Evolutionary conservation across 2,113 vertebrate species (phyloP), one percentile per base, ranked within the genome.

Genomic region (Artemisiospiza belli): DNA sequence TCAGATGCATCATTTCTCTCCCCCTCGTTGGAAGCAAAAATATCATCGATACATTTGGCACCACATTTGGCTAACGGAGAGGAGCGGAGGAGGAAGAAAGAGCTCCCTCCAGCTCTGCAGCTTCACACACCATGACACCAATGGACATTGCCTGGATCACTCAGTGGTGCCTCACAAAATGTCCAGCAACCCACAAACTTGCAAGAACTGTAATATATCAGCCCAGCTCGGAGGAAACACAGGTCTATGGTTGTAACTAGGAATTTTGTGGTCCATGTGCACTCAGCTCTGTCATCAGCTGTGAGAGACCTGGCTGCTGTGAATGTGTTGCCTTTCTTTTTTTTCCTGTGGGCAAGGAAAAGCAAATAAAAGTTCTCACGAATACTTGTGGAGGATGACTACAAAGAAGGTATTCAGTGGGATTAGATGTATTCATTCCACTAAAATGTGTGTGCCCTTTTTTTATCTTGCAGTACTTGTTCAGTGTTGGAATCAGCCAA

Each of bases 41-140:
- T 18, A 30, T 54, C 27, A 54, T 30, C 6, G 4, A 11, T 30
- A 54, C 2, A 0, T 73, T 90, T 74, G 81, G 35, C 47, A 55
- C 10, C 1, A 1, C 18, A 39, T 86, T 74, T 0, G 3, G 5
- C 25, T 85, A 58, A 52, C 0, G 1, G 43, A 25, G 21, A 77
- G 43, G n/a, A 49, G 10, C 0, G 0, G 30, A 89, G 9, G 11
- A 89, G 9, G 11, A 87, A 20, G 10, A 59, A 23, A 39, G 35
- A 68, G 5, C 12, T 61, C 8, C 10, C 37, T 80, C 44, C 0
- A 1, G 10, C 16, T 76, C 30, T 31, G 33, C 35, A 68, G 54
- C 17, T 83, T 51, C 31, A 21, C 15, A 12, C 2, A 21, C 24
- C 5, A 24, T 77, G 69, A 21, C 49, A 61, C 11, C 41, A 57